These are phyloP conservation scores for Unio pictorum DNA, from an alignment of 2,888 invertebrate species.

Conservation along the genomic window DNA sequence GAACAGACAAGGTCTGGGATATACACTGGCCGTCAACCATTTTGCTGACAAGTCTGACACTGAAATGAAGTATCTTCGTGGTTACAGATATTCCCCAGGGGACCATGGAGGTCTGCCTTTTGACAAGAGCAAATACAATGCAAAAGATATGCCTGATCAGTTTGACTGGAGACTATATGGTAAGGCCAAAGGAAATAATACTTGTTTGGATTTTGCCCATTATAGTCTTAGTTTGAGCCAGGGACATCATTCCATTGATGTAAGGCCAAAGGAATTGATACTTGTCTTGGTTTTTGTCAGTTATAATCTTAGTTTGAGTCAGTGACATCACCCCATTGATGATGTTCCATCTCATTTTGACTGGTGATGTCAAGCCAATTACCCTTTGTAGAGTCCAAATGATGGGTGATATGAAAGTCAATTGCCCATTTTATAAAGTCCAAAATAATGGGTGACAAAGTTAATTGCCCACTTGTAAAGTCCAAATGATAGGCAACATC, in stretches of 20 bases:
- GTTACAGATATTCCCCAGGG: constrained; percentile 71
- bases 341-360: background rate
- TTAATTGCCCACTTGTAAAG: too few relatives aligned
- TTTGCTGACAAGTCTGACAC: constrained; percentile 86
- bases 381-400: too few relatives aligned
- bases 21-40: constrained; percentile 86
- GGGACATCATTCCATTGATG: constrained; percentile 21
- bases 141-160: constrained; percentile 79
- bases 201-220: background rate
- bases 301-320: background rate
- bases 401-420: too few relatives aligned
- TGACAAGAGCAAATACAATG: constrained; percentile 73
- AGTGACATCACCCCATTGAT: background rate
- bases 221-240: background rate
- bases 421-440: too few relatives aligned
- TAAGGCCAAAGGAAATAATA: constrained; percentile 20
- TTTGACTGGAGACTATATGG: constrained; percentile 92
- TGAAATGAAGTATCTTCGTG: constrained; percentile 76
- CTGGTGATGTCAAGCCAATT: too few relatives aligned
- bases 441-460: too few relatives aligned
- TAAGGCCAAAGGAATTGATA: constrained; percentile 21
- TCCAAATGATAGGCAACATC: too few relatives aligned
- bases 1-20: constrained; percentile 84
- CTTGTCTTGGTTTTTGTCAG: background rate
- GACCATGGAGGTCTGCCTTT: constrained; percentile 84